phyloP scores from a whole-genome alignment of 1,140 invertebrate species.

The Drosophila arizonae region DNA sequence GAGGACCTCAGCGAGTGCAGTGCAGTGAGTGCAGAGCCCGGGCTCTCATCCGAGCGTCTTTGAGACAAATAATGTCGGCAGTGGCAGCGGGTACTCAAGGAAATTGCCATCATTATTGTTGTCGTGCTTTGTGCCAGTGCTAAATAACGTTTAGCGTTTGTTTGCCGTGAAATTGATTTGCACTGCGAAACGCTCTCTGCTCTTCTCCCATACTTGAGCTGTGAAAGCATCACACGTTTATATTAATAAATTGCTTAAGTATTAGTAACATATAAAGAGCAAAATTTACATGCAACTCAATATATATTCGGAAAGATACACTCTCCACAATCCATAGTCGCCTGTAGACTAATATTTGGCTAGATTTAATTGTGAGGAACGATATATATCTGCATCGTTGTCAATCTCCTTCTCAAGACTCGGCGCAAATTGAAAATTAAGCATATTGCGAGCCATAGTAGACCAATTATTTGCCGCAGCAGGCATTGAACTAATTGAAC shows the following conservation, averaged over 20 bases:
- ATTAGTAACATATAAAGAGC: no score
- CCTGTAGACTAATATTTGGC: no score
- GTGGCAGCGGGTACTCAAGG: constrained; percentile 68
- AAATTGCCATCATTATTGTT: constrained; percentile 80
- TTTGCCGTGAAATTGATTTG: constrained; percentile 77
- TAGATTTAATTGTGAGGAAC: no score
- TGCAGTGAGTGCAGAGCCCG: not conserved
- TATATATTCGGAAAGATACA: no score
- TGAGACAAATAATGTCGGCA: constrained; percentile 5
- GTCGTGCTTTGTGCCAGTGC: constrained; percentile 72
- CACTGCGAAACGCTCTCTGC: constrained; percentile 27
- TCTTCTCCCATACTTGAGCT: not conserved
- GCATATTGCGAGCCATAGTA: no score
- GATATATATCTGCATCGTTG: no score
- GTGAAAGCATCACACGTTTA: not conserved
- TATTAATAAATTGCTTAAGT: no score
- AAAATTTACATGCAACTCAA: no score
- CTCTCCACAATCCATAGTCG: no score
- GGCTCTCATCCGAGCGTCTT: constrained; percentile 7
- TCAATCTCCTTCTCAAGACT: no score
- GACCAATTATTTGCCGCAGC: constrained; percentile 56
- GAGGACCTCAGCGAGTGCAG: constrained; percentile 27
- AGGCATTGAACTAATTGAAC: constrained; percentile 65
- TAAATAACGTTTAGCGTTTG: constrained; percentile 79
- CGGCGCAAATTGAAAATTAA: no score